These are phyloP conservation scores for Karalla daura DNA, from an alignment of 2,797 vertebrate genomes.

Conservation along the genomic window DNA sequence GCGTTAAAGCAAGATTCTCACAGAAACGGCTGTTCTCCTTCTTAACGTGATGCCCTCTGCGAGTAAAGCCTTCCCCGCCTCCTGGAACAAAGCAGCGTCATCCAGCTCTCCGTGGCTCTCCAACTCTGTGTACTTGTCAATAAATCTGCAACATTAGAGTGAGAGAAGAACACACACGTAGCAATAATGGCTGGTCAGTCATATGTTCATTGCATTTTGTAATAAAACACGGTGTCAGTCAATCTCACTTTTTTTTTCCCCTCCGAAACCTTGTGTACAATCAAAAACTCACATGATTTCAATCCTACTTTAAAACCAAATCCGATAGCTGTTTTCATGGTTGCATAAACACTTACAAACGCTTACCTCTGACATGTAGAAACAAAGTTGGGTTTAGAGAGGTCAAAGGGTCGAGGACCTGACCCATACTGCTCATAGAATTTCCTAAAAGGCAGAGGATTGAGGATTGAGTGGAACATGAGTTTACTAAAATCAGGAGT, in stretches of 20 bases:
- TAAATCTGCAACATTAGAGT: slow-evolving; percentile 83
- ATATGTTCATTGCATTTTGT: not conserved
- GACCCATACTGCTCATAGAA: slow-evolving; percentile 88
- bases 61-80: slow-evolving; percentile 88
- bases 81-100: slow-evolving; percentile 86
- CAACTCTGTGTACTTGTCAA: slow-evolving; percentile 88
- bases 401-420: slow-evolving; percentile 84
- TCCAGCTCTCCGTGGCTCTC: slow-evolving; percentile 80
- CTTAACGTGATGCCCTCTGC: slow-evolving; percentile 85
- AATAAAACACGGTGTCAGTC: not conserved
- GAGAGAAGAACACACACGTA: not conserved
- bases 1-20: slow-evolving; percentile 71
- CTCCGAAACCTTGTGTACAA: not conserved
- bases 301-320: not conserved
- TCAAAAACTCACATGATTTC: not conserved
- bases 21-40: slow-evolving; percentile 72
- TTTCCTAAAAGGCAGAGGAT: slow-evolving; percentile 78
- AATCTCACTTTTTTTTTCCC: not conserved
- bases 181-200: not conserved
- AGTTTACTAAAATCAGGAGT: not conserved
- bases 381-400: slow-evolving; percentile 83
- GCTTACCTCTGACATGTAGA: slow-evolving; percentile 89
- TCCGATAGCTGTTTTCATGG: not conserved
- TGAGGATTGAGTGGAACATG: no score
- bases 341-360: not conserved